Base-by-base conservation (phyloP, 2,888 invertebrate genomes). In the Polydrusus pterygomalis region DNA sequence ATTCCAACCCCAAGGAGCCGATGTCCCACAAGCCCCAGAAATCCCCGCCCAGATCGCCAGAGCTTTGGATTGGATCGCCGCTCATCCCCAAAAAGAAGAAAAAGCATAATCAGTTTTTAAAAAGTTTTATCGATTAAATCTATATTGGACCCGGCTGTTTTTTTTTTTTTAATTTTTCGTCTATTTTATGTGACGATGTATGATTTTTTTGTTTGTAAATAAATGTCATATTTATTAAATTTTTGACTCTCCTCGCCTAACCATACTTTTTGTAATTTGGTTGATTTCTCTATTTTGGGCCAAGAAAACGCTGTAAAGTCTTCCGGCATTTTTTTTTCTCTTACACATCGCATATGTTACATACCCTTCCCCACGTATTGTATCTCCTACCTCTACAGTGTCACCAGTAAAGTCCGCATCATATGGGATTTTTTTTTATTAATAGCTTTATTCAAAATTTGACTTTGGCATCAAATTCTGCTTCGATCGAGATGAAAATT, bases 1-100 rank as follows among this genome's bases (percentile, higher is more conserved):
- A 13, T 91, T 86, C 88, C 89, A 89, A 78, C 89, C 90, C 0
- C 77, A 80, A 74, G 83, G 83, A 0, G 88, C 85, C 13, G 89
- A 90, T 79, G 82, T 90, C 0, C 81, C 81, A 11, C 79, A 78
- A 17, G 70, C 78, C 13, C 80, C 81, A 10, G 89, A 88, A 6
- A 89, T 90, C 11, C 91, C 92, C 7, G 88, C 88, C 1, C 89
- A 88, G 0, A 91, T 92, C 34, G 87, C 89, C 13, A 89, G 89
- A 18, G 89, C 91, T 0, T 84, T 92, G 6, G 86, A 86, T 43
- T 89, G 90, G 73, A 84, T 91, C 20, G 90, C 75, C 38, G 70
- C 89, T 7, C 90, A 76, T 71, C 78, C 76, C 89, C 0, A 83
- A 83, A 45, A 84, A 83, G 25, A 82, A 85, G 58, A 60, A 38